phyloP scores from a whole-genome alignment of 2,113 vertebrate species.

The Hypocryptadius cinnamomeus region DNA sequence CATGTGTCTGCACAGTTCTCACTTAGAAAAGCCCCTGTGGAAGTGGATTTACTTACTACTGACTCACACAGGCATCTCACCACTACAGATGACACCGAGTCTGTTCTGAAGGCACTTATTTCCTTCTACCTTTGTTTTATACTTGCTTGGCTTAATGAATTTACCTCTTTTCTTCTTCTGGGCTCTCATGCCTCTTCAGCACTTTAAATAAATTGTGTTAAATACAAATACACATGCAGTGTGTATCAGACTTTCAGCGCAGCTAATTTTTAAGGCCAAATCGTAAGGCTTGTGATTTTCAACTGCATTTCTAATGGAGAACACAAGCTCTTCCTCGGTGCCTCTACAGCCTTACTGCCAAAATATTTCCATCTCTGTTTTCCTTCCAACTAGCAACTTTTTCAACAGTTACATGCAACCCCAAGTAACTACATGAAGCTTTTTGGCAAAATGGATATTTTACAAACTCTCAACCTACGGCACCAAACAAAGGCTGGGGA shows the following conservation, averaged over 20 bases:
- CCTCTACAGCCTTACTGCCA: neutral
- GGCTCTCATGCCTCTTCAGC: neutral
- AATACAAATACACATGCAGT: neutral
- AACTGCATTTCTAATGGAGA: neutral
- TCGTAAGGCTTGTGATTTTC: accelerated
- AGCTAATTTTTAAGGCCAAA: neutral
- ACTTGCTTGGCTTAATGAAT: neutral
- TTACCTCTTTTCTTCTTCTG: neutral
- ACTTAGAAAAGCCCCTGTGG: neutral
- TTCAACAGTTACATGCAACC: neutral
- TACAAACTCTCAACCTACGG: accelerated
- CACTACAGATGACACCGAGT: neutral
- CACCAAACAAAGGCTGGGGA: neutral
- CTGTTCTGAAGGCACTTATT: neutral
- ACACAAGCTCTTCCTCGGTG: neutral
- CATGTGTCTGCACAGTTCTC: neutral
- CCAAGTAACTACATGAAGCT: neutral
- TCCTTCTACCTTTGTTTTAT: neutral
- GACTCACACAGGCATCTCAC: neutral
- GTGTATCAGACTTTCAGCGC: neutral
- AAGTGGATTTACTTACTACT: neutral
- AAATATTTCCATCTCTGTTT: neutral
- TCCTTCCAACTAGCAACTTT: neutral
- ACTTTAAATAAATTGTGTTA: neutral
- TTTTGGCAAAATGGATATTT: neutral